These are phyloP conservation scores for Casuarius casuarius DNA, from an alignment of 2,113 vertebrate genomes.

Conservation along the genomic window DNA sequence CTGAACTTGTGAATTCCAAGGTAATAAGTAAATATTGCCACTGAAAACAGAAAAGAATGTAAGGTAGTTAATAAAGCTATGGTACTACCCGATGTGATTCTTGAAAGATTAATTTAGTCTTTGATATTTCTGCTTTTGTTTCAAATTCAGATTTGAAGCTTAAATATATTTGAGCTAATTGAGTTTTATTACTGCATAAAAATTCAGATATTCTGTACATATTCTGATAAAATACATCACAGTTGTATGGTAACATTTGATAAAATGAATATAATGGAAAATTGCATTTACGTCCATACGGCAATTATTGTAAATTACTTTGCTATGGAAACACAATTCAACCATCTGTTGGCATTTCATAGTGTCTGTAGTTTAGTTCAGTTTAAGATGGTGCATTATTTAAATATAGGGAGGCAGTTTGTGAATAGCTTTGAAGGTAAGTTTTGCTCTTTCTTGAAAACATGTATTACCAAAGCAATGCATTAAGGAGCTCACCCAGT, in stretches of 20 bases:
- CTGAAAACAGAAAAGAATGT: neutral
- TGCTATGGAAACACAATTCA: slow-evolving; percentile 85
- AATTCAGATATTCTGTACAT: slow-evolving; percentile 67
- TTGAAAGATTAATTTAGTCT: slow-evolving; percentile 3
- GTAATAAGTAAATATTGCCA: slow-evolving; percentile 23
- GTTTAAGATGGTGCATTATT: slow-evolving; percentile 75
- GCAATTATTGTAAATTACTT: slow-evolving; percentile 87
- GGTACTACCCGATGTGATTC: neutral
- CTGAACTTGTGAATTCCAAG: slow-evolving; percentile 1
- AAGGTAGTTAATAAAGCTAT: neutral
- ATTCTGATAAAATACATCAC: slow-evolving; percentile 73
- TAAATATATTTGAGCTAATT: slow-evolving; percentile 50
- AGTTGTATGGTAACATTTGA: slow-evolving; percentile 80
- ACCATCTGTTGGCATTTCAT: slow-evolving; percentile 83
- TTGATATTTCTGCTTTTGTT: slow-evolving; percentile 32
- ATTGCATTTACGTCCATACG: slow-evolving; percentile 79
- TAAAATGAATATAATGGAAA: slow-evolving; percentile 82
- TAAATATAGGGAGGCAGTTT: slow-evolving; percentile 68
- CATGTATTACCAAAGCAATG: neutral
- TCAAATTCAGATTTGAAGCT: slow-evolving; percentile 59
- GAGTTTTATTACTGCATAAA: slow-evolving; percentile 53
- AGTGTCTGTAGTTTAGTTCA: slow-evolving; percentile 72
- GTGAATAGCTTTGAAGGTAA: slow-evolving; percentile 50
- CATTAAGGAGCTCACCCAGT: neutral
- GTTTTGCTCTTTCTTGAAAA: slow-evolving; percentile 35